phyloP scores from a whole-genome alignment of 2,888 invertebrate genomes.

The Rotaria magnacalcarata region DNA sequence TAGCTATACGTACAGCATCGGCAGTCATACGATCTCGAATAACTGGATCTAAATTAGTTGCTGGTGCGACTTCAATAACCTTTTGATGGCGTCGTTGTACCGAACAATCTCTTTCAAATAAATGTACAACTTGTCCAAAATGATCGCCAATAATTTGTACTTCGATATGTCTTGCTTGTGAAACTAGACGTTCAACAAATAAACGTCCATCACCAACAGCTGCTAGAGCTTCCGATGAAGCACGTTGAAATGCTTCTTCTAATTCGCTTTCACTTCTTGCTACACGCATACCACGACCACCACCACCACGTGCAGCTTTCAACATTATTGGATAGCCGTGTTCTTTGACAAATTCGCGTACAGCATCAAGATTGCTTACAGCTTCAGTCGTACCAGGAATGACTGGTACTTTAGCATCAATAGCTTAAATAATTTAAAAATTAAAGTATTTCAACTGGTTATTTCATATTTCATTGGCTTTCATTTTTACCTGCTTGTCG shows the following conservation, averaged over 20 bases:
- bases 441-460: background rate
- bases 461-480: background rate
- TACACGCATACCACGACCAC: conserved; percentile 80
- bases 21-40: conserved; percentile 78
- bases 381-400: conserved; percentile 94
- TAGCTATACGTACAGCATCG: conserved; percentile 81
- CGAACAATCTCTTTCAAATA: conserved; percentile 94
- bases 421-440: background rate
- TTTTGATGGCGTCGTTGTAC: conserved; percentile 97
- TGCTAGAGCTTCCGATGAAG: conserved; percentile 86
- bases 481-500: conserved; percentile 67
- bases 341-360: conserved; percentile 74
- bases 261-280: conserved; percentile 50
- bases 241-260: conserved; percentile 80
- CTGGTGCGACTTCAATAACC: conserved; percentile 95
- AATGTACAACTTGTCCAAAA: conserved; percentile 88
- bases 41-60: conserved; percentile 73
- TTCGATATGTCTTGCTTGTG: conserved; percentile 93
- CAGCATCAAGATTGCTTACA: conserved; percentile 78
- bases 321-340: conserved; percentile 95
- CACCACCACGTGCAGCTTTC: conserved; percentile 96
- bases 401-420: conserved; percentile 66
- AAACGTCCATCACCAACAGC: conserved; percentile 97
- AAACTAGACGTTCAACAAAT: conserved; percentile 97
- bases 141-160: conserved; percentile 79